Percentiles rank a stretch among this genome's conserved stretches.
phyloP scores from a whole-genome alignment of 2,888 invertebrate species.

The Leptinotarsa rubiginosa region DNA sequence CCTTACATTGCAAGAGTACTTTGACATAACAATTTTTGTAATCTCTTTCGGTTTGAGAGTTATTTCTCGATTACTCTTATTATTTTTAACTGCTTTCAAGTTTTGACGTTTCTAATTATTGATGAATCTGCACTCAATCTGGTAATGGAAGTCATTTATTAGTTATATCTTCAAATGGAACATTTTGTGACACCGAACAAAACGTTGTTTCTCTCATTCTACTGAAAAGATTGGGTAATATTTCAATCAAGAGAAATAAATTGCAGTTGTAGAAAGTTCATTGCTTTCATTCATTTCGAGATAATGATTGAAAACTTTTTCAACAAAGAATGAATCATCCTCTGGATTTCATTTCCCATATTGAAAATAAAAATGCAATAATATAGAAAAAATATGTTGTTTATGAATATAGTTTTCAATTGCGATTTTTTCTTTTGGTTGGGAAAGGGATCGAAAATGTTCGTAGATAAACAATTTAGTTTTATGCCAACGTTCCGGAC shows the following conservation, averaged over 20 bases:
- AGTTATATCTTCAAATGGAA: neutral
- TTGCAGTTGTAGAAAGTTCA: neutral
- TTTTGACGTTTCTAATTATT: constrained; percentile 6
- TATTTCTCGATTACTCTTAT: neutral
- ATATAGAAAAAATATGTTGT: too few relatives aligned
- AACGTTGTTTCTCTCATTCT: neutral
- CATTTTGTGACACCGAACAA: neutral
- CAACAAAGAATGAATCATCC: too few relatives aligned
- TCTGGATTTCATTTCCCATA: too few relatives aligned
- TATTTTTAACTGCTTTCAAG: neutral
- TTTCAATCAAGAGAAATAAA: constrained; percentile 2
- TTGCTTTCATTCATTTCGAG: neutral
- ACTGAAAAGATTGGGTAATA: neutral
- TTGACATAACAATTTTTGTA: too few relatives aligned
- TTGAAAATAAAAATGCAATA: too few relatives aligned
- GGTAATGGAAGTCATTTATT: constrained; percentile 18
- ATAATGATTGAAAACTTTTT: too few relatives aligned
- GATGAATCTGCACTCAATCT: neutral
- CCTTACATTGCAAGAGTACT: too few relatives aligned
- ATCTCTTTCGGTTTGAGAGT: neutral
- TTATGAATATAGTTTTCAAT: too few relatives aligned
- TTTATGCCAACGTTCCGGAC: too few relatives aligned
- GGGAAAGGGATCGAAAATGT: too few relatives aligned
- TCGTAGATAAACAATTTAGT: too few relatives aligned
- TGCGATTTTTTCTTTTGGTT: too few relatives aligned